These are phyloP conservation scores for Microcebus lehilahytsara DNA, from an alignment of 2,113 vertebrate genomes.

Conservation along the genomic window DNA sequence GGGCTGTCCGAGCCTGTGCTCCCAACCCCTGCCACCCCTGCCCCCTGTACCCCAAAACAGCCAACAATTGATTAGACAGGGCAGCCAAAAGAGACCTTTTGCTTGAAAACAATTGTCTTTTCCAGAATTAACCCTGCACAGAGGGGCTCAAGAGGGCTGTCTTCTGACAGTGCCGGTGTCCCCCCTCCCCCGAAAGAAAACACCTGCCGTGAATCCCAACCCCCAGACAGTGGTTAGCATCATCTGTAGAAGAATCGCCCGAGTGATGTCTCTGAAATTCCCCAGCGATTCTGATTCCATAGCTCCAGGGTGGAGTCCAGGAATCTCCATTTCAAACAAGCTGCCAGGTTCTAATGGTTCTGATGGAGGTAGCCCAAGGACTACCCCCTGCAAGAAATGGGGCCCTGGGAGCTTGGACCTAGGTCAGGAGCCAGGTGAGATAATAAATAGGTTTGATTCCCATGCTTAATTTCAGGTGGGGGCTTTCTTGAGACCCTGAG, in stretches of 20 bases:
- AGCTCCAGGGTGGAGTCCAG: neutral
- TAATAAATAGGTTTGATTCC: neutral
- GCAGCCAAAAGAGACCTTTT: neutral
- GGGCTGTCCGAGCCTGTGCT: neutral
- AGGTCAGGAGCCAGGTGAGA: neutral
- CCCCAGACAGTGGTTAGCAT: neutral
- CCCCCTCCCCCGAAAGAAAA: neutral
- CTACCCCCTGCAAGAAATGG: neutral
- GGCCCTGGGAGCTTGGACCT: neutral
- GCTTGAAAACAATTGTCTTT: neutral
- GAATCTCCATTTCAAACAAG: neutral
- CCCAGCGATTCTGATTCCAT: neutral
- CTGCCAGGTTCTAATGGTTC: too few species aligned
- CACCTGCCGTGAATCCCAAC: accelerated
- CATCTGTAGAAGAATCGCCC: neutral
- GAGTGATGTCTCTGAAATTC: neutral
- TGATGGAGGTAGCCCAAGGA: neutral
- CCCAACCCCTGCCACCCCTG: neutral
- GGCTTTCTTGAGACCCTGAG: neutral
- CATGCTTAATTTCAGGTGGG: neutral
- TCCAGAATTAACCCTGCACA: neutral
- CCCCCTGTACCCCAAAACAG: neutral
- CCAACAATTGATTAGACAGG: neutral
- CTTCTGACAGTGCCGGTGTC: neutral
- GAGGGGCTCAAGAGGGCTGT: neutral